phyloP scores from a whole-genome alignment of 1,140 invertebrate species.

The Papilio dardanus region DNA sequence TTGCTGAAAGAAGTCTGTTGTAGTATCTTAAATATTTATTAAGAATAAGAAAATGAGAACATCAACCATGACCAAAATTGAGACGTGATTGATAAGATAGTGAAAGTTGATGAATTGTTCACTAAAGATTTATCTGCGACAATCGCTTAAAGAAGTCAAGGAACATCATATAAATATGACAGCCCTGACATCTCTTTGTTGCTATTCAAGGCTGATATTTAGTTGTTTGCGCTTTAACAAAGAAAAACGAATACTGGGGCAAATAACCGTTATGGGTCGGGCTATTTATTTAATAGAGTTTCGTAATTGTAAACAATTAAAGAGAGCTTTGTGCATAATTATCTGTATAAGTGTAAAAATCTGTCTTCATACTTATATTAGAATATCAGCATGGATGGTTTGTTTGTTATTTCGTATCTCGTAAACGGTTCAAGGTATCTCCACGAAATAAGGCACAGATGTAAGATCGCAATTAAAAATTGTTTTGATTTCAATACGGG shows the following conservation, averaged over 20 bases:
- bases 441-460: too few species aligned
- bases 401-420: too few species aligned
- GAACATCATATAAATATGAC: not conserved
- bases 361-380: too few species aligned
- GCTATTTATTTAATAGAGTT: not conserved
- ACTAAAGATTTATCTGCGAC: not conserved
- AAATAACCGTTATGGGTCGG: not conserved
- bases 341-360: too few species aligned
- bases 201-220: not conserved
- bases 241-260: not conserved
- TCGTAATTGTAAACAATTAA: too few species aligned
- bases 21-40: not conserved
- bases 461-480: too few species aligned
- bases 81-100: slow-evolving; percentile 7
- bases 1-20: not conserved
- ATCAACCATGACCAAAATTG: not conserved
- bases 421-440: too few species aligned
- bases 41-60: not conserved
- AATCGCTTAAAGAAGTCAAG: not conserved
- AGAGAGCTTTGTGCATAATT: too few species aligned
- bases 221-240: not conserved
- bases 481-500: too few species aligned
- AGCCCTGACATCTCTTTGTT: not conserved
- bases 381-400: too few species aligned
- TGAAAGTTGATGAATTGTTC: slow-evolving; percentile 8